Evolutionary conservation across 2,113 vertebrate species (phyloP), one percentile per base, ranked within the genome.

Genomic region (Pan paniscus): DNA sequence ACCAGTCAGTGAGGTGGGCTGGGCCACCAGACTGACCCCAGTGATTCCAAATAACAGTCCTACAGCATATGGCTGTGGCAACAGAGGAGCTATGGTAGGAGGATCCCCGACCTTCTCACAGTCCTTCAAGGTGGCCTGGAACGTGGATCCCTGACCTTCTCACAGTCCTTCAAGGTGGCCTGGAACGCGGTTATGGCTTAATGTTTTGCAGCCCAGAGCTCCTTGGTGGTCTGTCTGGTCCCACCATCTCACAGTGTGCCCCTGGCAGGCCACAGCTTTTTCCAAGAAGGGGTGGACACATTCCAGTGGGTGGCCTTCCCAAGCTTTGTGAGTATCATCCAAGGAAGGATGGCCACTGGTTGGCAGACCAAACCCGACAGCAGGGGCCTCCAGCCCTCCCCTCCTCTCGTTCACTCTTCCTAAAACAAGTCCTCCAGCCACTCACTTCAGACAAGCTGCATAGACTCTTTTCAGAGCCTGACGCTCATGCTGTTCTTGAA

Each of bases 361-460:
- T 38, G 8, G 84, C 6, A 17, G 22, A n/a, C 50, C 38, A 52
- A 9, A 90, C 8, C 30, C 1, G 0, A 30, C 0, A 16, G 43
- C 48, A 89, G 14, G 16, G 27, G 43, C 79, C 73, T 48, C 17
- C 14, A 22, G 59, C 12, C 17, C 10, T 55, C 57, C 43, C 30
- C n/a, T 46, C 18, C n/a, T 38, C 80, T 67, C 43, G 8, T 6
- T 75, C 48, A 6, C 14, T 68, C 27, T 14, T 40, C 40, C 90
- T 89, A 70, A 87, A 89, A 7, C 59, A 76, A 57, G 20, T 3
- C 38, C 72, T 75, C n/a, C 6, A 3, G 17, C 22, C 22, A 0
- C 0, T 40, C 76, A 30, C 90, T 8, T 89, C 55, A 27, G 64
- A 64, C 82, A n/a, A 35, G 52, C 3, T 23, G 40, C 17, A 16